Conservation (phyloP, 2,888 invertebrate species). For the Chymomyza amoena region DNA sequence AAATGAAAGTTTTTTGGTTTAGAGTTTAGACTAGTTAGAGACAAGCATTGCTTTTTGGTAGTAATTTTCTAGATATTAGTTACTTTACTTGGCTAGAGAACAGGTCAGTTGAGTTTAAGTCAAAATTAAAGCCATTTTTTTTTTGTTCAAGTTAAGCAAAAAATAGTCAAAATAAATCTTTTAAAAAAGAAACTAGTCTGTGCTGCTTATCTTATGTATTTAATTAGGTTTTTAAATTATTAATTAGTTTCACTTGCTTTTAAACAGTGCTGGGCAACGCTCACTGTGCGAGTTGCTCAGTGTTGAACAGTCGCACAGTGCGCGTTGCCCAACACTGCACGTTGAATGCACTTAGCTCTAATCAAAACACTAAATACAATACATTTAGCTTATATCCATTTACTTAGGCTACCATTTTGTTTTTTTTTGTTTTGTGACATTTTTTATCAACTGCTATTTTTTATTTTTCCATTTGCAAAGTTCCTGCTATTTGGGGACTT, state of each 20-base stretch:
- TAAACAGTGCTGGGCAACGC: too few relatives aligned
- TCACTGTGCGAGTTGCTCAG: too few relatives aligned
- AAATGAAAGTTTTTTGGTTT: constrained; percentile 23
- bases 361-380: constrained; percentile 71
- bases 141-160: background rate
- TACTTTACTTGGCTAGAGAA: background rate
- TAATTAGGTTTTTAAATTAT: constrained; percentile 28
- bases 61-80: constrained; percentile 4
- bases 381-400: constrained; percentile 62
- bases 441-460: constrained; percentile 9
- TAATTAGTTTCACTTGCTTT: constrained; percentile 14
- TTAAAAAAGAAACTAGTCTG: constrained; percentile 23
- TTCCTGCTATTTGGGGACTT: constrained; percentile 11
- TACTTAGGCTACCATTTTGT: constrained; percentile 48
- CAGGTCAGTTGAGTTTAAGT: constrained; percentile 29
- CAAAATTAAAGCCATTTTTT: constrained; percentile 11
- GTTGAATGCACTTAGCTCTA: constrained; percentile 45
- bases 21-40: constrained; percentile 21
- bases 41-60: constrained; percentile 47
- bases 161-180: background rate
- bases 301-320: too few relatives aligned
- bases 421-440: background rate
- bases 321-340: too few relatives aligned
- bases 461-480: constrained; percentile 5
- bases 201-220: constrained; percentile 35